A percentile compares a stretch with the other conserved stretches of the same genome.
Evolutionary conservation across 2,113 vertebrate species (phyloP).

Genomic region (Scartelaos histophorus): DNA sequence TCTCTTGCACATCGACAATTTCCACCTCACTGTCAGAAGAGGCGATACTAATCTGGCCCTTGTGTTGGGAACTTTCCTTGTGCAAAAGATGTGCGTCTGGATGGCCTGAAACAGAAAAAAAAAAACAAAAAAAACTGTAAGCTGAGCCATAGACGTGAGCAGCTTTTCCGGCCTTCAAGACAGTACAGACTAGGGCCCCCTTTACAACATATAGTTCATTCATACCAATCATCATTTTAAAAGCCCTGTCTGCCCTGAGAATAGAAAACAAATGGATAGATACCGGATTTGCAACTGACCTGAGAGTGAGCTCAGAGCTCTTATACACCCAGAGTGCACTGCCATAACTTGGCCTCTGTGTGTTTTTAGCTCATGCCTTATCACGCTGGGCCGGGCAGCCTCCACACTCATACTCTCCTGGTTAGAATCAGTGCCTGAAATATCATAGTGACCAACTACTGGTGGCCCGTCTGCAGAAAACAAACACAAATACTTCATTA

Average conservation of each 20-base stretch:
- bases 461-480: constrained; percentile 90
- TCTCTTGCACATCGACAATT: constrained; percentile 94
- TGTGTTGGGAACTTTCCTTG: constrained; percentile 79
- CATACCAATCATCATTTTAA: constrained; percentile 45
- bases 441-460: constrained; percentile 90
- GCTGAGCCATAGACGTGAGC: constrained; percentile 15
- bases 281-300: constrained; percentile 82
- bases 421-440: constrained; percentile 95
- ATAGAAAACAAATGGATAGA: constrained; percentile 48
- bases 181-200: constrained; percentile 22
- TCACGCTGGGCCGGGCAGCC: constrained; percentile 87
- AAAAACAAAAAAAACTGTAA: constrained; percentile 17
- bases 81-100: constrained; percentile 81
- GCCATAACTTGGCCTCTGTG: constrained; percentile 82
- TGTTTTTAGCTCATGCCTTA: constrained; percentile 89
- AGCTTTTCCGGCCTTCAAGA: constrained; percentile 38
- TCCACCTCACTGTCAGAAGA: constrained; percentile 97
- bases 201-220: constrained; percentile 18
- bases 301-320: constrained; percentile 82
- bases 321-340: constrained; percentile 83
- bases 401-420: constrained; percentile 91
- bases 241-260: constrained; percentile 51
- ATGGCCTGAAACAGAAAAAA: constrained; percentile 77
- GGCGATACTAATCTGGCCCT: constrained; percentile 87
- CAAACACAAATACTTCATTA: constrained; percentile 78